Base-by-base conservation (phyloP, 2,797 vertebrate genomes). In the Brotula barbata region DNA sequence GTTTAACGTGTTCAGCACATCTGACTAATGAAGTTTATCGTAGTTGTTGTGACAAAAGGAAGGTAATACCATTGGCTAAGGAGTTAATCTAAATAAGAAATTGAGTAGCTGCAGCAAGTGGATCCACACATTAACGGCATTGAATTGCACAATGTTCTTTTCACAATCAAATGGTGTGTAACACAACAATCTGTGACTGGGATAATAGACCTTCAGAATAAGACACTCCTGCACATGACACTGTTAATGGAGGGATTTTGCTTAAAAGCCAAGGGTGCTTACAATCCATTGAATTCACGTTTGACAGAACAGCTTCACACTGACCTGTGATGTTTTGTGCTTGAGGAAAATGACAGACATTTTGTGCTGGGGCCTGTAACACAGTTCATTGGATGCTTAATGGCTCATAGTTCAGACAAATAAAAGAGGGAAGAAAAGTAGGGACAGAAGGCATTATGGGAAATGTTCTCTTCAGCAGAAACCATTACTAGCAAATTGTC, bases 401-500 rank as follows among this genome's bases (percentile, higher is more conserved):
- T 84, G 79, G 67, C 63, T 80, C 23, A 41, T 39, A 49, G 41
- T 48, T 54, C 37, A 73, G 66, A 78, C 73, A 79, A 81, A 83
- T 80, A 83, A 78, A 71, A 59, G 59, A 68, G 45, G 36, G 55
- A 70, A 58, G 16, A 41, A 79, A 75, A 62, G 47, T 50, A 56
- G 49, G 46, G 36, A 71, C 52, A 62, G 54, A 31, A 56, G 63
- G 71, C 76, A 80, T 80, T 77, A 73, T 59, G 50, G 70, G 75
- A 84, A 89, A 85, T 83, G 79, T 73, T 81, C 71, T 59, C 50
- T 61, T 61, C 66, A 44, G 64, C 39, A 70, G 52, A 84, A 83
- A 80, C 62, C 11, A 77, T 80, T 83, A 80, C 54, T 57, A 67
- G 64, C 61, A 82, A 86, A 84, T 76, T 81, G 80, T 60, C 55